Conservation (phyloP, 1,140 invertebrate species). For the Anoplolepis gracilipes region DNA sequence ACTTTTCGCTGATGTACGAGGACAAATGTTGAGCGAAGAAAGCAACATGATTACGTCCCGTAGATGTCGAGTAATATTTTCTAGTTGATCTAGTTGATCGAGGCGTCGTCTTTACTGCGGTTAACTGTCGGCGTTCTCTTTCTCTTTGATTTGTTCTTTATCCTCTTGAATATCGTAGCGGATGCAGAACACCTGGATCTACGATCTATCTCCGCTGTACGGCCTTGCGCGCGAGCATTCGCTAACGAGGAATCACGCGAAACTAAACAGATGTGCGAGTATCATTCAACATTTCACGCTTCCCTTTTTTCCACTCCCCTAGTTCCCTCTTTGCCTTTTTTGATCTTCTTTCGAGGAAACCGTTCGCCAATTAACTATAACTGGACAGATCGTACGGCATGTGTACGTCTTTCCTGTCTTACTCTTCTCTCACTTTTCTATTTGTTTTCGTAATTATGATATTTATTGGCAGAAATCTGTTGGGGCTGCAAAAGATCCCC, state of each 20-base stretch:
- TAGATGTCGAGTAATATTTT: slow-evolving; percentile 5
- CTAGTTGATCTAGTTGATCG: slow-evolving; percentile 21
- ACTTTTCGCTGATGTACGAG: slow-evolving; percentile 1
- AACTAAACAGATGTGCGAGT: slow-evolving; percentile 53
- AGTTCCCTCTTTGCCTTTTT: slow-evolving; percentile 30
- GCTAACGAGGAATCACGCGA: slow-evolving; percentile 56
- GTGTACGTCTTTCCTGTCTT: background rate
- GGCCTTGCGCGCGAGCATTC: slow-evolving; percentile 53
- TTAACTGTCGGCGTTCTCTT: slow-evolving; percentile 28
- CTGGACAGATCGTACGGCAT: slow-evolving; percentile 10
- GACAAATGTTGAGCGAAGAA: slow-evolving; percentile 8
- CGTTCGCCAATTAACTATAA: slow-evolving; percentile 52
- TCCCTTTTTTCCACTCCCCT: slow-evolving; percentile 32
- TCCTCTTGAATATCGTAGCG: slow-evolving; percentile 56
- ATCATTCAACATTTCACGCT: slow-evolving; percentile 37
- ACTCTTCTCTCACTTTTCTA: slow-evolving; percentile 44
- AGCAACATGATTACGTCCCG: background rate
- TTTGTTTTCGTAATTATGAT: background rate
- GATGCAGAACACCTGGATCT: slow-evolving; percentile 63
- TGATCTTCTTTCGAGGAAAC: slow-evolving; percentile 50
- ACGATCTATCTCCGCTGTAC: background rate
- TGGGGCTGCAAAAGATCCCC: background rate
- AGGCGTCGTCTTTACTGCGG: slow-evolving; percentile 51
- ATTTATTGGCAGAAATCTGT: background rate
- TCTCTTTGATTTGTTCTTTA: slow-evolving; percentile 21